Base-by-base conservation (phyloP, 2,797 vertebrate species). In the Hydrophis major region DNA sequence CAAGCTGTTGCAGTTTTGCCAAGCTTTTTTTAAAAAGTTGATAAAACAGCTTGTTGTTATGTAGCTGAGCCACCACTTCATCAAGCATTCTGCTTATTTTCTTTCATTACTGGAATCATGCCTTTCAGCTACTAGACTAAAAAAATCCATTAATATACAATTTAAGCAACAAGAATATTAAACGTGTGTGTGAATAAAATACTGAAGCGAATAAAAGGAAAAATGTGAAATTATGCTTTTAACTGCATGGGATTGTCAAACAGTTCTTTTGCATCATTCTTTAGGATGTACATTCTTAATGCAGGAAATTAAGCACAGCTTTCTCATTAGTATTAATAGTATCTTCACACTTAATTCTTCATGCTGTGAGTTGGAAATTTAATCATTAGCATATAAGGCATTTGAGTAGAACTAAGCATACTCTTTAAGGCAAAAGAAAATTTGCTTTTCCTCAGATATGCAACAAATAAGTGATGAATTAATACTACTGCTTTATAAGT, bases 41-140 rank as follows among this genome's bases (percentile, higher is more conserved):
- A 96, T 96, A 93, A 96, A 95, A 94, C 83, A 94, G 60, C 94
- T 96, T 96, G 88, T 95, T 96, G 42, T 94, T 95, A 87, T 94
- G 91, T 90, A 95, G 91, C 88, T 95, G 90, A 96, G 92, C 60
- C 90, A 94, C 86, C 89, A 93, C 93, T 96, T 97, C 92, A 97
- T 96, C 95, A 96, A 93, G 74, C 88, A 96, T 94, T 95, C 95
- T 95, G 56, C 90, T 94, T 96, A 94, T 96, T 96, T 96, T 87
- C 74, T 27, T 78, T 96, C 96, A 96, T 95, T 96, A 96, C 94
- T 95, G 86, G 92, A 96, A 94, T 96, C 94, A 95, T 86, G 88
- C 83, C 87, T 97, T 97, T 97, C 94, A 96, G 95, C 95, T 94
- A 96, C 0, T 0, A 95, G 94, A 94, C 57, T 93, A 95, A 90